phyloP scores from a whole-genome alignment of 2,888 invertebrate species.

The Parapristionchus giblindavisi region DNA sequence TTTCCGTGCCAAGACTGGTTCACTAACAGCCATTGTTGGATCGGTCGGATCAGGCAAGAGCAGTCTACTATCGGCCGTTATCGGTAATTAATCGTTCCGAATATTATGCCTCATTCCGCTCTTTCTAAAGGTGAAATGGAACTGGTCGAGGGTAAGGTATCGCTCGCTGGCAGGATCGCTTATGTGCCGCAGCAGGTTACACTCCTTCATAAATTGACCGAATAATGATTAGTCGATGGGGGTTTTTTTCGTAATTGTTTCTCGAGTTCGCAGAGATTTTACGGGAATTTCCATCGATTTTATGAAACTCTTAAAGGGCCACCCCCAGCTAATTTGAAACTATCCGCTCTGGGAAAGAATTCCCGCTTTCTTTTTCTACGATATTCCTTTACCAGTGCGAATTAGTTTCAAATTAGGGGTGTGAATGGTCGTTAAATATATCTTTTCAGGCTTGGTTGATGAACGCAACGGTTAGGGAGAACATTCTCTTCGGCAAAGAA shows the following conservation, averaged over 20 bases:
- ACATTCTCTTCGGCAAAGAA: conserved; percentile 87
- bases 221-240: too few relatives aligned
- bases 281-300: too few relatives aligned
- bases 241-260: too few relatives aligned
- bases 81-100: conserved; percentile 39
- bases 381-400: too few relatives aligned
- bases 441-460: conserved; percentile 89
- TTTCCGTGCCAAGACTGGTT: conserved; percentile 39
- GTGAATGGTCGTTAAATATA: not conserved
- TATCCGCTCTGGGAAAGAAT: too few relatives aligned
- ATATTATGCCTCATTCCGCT: not conserved
- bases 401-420: too few relatives aligned
- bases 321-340: too few relatives aligned
- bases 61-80: conserved; percentile 49
- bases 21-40: conserved; percentile 6
- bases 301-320: too few relatives aligned
- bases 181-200: conserved; percentile 85
- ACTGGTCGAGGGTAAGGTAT: conserved; percentile 41
- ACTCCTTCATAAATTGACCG: too few relatives aligned
- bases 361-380: too few relatives aligned
- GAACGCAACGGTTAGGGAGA: conserved; percentile 89
- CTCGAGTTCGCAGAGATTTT: too few relatives aligned
- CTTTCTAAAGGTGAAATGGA: conserved; percentile 75
- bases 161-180: conserved; percentile 75
- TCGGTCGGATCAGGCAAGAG: conserved; percentile 55